These are phyloP conservation scores for Dasyornis broadbenti DNA, from an alignment of 2,113 vertebrate genomes.

Conservation along the genomic window DNA sequence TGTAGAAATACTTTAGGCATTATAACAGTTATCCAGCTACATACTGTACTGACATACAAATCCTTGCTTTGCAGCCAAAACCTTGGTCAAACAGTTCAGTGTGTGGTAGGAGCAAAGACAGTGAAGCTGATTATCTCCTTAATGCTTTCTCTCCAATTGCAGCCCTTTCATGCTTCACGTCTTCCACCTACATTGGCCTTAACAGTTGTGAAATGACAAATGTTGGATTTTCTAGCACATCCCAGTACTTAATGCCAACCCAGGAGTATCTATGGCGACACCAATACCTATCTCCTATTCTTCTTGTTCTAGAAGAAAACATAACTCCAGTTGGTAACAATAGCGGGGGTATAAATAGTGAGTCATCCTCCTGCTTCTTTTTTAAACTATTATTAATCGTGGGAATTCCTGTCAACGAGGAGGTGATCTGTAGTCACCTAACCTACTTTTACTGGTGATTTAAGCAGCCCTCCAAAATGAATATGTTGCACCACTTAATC, in stretches of 20 bases:
- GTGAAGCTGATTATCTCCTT: not conserved
- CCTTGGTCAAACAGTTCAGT: not conserved
- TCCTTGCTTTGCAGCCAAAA: not conserved
- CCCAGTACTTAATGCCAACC: not conserved
- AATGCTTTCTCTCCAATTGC: not conserved
- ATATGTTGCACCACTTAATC: conserved; percentile 1
- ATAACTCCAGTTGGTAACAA: not conserved
- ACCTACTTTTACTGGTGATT: conserved; percentile 42
- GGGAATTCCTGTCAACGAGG: conserved; percentile 49
- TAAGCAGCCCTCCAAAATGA: not conserved
- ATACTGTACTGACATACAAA: not conserved
- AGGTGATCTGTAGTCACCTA: conserved; percentile 35
- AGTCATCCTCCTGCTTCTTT: conserved; percentile 16
- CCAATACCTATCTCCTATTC: not conserved
- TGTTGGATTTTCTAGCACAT: not conserved
- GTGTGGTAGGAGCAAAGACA: not conserved
- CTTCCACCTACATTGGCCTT: not conserved
- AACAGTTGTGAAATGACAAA: not conserved
- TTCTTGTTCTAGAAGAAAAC: not conserved
- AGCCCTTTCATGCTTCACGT: not conserved
- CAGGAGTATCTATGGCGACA: not conserved
- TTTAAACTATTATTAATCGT: conserved; percentile 39
- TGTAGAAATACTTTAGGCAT: not conserved
- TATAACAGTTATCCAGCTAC: not conserved
- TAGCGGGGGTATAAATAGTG: not conserved